Evolutionary conservation across 1,140 invertebrate species (phyloP).

Genomic region (Bombus balteatus): DNA sequence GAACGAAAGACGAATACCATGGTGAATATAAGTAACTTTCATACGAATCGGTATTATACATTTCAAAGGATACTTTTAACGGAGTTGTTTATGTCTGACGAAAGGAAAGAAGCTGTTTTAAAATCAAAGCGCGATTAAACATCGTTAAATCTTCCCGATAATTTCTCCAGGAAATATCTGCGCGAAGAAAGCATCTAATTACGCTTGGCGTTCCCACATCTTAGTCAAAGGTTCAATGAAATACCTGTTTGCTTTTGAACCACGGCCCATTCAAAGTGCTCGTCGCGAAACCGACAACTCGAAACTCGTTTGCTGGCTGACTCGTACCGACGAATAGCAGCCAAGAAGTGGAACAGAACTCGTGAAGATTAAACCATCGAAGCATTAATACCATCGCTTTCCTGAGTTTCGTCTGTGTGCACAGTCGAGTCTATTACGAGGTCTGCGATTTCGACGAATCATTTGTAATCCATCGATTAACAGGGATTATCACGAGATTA

Average conservation of each 20-base stretch:
- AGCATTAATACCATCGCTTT: neutral
- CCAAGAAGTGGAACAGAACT: constrained; percentile 2
- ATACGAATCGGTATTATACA: no score
- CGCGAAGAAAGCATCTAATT: neutral
- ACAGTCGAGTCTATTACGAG: neutral
- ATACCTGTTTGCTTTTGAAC: neutral
- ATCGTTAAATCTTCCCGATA: neutral
- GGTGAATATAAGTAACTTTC: no score
- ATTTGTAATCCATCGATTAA: neutral
- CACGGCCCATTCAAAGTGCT: neutral
- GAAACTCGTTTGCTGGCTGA: neutral
- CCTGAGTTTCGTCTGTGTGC: neutral
- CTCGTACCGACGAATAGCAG: neutral
- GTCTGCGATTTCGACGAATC: neutral
- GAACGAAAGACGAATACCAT: no score
- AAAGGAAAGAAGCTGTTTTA: neutral
- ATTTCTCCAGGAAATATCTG: neutral
- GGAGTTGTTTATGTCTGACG: no score
- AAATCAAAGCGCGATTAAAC: neutral
- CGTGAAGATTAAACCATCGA: constrained; percentile 11
- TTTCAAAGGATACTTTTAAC: no score
- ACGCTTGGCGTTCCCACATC: neutral
- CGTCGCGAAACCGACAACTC: neutral
- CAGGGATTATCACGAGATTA: neutral
- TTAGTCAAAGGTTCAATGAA: neutral